Conservation (phyloP, 1,140 invertebrate species). For the Zophobas atratus region DNA sequence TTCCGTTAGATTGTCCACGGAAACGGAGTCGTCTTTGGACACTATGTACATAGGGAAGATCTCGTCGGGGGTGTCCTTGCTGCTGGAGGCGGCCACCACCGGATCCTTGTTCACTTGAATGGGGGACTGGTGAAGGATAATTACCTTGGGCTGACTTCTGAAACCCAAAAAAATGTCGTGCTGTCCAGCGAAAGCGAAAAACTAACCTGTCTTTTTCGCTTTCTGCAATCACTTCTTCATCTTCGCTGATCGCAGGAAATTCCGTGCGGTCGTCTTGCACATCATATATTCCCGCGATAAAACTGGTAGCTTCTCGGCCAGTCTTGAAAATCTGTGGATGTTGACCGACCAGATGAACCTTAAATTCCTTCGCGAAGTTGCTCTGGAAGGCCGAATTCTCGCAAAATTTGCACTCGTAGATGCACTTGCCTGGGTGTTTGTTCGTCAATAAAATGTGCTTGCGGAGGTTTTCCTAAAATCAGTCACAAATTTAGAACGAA, state of each 20-base stretch:
- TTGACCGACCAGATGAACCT: conserved; percentile 74
- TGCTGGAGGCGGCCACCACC: conserved; percentile 42
- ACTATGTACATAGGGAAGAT: conserved; percentile 63
- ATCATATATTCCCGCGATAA: conserved; percentile 70
- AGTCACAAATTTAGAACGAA: background rate
- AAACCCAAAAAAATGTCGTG: background rate
- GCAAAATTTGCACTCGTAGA: conserved; percentile 84
- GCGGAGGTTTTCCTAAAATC: conserved; percentile 85
- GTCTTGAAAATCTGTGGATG: conserved; percentile 72
- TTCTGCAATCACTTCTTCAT: conserved; percentile 6
- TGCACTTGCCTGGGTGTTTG: conserved; percentile 81
- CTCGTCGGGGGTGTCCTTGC: conserved; percentile 58
- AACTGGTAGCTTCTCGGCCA: conserved; percentile 67
- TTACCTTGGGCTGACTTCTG: conserved; percentile 1
- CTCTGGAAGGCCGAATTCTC: conserved; percentile 69
- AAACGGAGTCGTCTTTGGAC: conserved; percentile 59
- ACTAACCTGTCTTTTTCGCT: conserved; percentile 29
- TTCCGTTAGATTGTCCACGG: conserved; percentile 60
- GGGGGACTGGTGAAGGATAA: conserved; percentile 8
- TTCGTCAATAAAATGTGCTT: conserved; percentile 88
- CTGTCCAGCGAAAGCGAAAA: background rate
- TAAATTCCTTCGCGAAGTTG: conserved; percentile 79
- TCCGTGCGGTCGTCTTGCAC: conserved; percentile 62
- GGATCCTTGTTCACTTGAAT: conserved; percentile 50
- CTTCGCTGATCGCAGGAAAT: background rate